phyloP scores from a whole-genome alignment of 1,140 invertebrate species.

The Heliothis virescens region DNA sequence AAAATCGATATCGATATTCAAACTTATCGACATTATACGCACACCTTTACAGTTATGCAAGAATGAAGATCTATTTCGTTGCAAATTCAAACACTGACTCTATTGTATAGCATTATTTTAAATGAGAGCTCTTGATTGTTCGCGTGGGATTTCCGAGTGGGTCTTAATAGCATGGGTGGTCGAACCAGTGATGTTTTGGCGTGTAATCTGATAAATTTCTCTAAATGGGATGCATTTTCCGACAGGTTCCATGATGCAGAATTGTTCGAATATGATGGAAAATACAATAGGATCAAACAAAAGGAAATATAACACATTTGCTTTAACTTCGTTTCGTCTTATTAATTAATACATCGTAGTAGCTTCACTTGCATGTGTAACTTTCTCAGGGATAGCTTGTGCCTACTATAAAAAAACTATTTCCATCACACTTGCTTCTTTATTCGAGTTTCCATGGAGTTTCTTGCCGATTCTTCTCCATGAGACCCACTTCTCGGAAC shows the following conservation, averaged over 20 bases:
- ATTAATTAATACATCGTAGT: no score
- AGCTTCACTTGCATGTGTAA: no score
- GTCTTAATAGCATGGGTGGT: constrained; percentile 19
- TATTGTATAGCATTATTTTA: constrained; percentile 27
- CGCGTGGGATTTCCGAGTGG: constrained; percentile 23
- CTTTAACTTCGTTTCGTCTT: no score
- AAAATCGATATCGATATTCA: background rate
- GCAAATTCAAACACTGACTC: constrained; percentile 25
- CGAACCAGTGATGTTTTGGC: background rate
- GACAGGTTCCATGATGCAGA: background rate
- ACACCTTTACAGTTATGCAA: constrained; percentile 34
- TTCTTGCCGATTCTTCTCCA: no score
- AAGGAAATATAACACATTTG: no score
- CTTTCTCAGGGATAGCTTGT: no score
- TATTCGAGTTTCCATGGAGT: no score
- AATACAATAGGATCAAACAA: background rate
- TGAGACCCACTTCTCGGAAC: no score
- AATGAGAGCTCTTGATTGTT: constrained; percentile 28
- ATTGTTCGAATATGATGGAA: background rate
- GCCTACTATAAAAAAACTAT: no score
- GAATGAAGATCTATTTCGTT: constrained; percentile 48
- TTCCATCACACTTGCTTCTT: no score
- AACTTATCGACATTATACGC: background rate
- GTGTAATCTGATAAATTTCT: constrained; percentile 1
- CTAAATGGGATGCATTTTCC: background rate